Conservation (phyloP, 1,140 invertebrate species). For the Pinna nobilis region DNA sequence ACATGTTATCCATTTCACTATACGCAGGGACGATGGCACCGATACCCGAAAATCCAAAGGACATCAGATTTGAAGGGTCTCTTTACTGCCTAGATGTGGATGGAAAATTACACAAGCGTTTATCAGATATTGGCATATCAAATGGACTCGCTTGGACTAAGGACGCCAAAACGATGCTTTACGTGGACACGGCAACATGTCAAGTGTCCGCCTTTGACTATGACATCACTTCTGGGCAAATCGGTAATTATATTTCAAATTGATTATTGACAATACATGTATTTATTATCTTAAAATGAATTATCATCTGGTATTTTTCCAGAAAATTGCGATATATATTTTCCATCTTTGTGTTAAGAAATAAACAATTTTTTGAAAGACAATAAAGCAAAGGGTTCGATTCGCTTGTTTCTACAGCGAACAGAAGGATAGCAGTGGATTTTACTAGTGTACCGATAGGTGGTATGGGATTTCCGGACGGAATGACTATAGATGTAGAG, state of each 20-base stretch:
- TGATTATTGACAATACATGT: too few relatives aligned
- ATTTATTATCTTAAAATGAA: too few relatives aligned
- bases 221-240: slow-evolving; percentile 80
- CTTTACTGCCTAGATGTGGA: slow-evolving; percentile 66
- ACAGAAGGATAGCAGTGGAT: not conserved
- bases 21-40: slow-evolving; percentile 25
- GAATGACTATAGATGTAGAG: slow-evolving; percentile 78
- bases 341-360: too few relatives aligned
- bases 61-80: slow-evolving; percentile 45
- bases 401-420: not conserved
- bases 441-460: not conserved
- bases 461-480: slow-evolving; percentile 64
- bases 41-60: not conserved
- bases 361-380: too few relatives aligned
- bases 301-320: too few relatives aligned
- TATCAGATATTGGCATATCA: slow-evolving; percentile 78
- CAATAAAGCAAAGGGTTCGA: too few relatives aligned
- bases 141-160: slow-evolving; percentile 89
- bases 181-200: slow-evolving; percentile 72
- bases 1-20: not conserved
- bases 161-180: slow-evolving; percentile 78
- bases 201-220: slow-evolving; percentile 82
- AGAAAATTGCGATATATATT: too few relatives aligned
- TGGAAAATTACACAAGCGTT: slow-evolving; percentile 51
- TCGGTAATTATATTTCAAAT: slow-evolving; percentile 80